Conservation (phyloP, 30 jellyfish, hydroid and myxozoan genomes). For the Chironex yamaguchii region DNA sequence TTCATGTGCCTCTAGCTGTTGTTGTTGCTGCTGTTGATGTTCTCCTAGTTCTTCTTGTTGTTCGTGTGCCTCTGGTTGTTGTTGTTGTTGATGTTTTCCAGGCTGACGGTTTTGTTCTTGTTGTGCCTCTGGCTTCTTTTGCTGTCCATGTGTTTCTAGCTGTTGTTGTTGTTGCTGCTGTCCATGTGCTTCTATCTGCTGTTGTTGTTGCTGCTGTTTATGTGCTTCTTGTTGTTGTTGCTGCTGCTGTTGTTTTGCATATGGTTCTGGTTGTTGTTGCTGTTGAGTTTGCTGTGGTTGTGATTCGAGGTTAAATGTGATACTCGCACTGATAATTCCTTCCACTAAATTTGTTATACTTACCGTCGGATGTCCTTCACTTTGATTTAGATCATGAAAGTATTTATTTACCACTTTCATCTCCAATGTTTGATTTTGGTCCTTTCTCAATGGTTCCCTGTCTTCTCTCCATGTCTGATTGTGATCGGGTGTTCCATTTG, state of each 20-base stretch:
- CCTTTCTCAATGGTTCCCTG: no score
- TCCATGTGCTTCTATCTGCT: conserved; percentile 14
- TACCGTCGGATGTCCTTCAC: background rate
- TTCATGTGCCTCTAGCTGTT: background rate
- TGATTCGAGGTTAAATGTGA: background rate
- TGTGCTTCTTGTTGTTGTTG: no score
- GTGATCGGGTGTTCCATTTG: background rate
- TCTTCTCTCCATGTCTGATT: background rate
- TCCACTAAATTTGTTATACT: background rate
- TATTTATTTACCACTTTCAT: background rate
- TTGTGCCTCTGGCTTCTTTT: conserved; percentile 14
- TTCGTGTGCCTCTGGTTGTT: background rate
- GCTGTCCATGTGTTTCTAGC: conserved; percentile 9
- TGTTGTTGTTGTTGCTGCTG: no score
- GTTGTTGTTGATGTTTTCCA: no score
- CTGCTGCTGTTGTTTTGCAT: no score
- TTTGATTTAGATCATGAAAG: background rate
- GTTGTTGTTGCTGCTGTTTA: conserved; percentile 15
- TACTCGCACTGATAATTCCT: background rate
- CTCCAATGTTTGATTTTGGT: background rate
- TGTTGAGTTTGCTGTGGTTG: no score
- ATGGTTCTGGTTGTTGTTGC: background rate
- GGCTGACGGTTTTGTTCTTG: conserved; percentile 4
- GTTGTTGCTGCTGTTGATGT: conserved; percentile 26
- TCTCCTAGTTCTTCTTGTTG: background rate